phyloP scores from a whole-genome alignment of 2,888 invertebrate species.

The Oscheius sp. region DNA sequence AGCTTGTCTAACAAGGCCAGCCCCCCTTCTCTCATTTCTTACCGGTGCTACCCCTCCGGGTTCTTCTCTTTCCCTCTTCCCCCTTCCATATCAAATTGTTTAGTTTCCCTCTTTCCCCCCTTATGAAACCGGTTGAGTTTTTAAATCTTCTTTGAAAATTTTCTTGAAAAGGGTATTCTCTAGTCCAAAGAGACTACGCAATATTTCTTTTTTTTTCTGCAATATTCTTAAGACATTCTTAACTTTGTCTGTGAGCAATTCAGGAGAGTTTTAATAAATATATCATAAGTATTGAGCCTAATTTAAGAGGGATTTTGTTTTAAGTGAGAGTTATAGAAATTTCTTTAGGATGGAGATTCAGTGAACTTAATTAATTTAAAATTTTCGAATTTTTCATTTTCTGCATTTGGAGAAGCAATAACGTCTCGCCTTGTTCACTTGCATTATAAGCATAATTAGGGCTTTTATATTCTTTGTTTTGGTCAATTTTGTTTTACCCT shows the following conservation, averaged over 20 bases:
- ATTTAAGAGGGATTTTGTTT: too few species aligned
- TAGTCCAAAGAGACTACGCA: too few species aligned
- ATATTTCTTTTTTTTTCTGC: too few species aligned
- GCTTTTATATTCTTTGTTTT: too few species aligned
- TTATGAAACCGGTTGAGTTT: background rate
- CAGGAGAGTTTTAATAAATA: too few species aligned
- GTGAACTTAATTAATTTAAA: background rate
- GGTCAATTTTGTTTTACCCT: too few species aligned
- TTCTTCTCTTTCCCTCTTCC: background rate
- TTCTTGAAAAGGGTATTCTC: background rate
- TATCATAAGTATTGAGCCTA: too few species aligned
- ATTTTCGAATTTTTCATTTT: background rate
- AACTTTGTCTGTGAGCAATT: too few species aligned
- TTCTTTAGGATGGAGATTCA: background rate
- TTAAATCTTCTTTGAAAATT: background rate
- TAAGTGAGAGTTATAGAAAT: background rate
- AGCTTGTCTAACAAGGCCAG: background rate
- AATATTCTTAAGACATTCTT: too few species aligned
- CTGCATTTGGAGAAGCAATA: background rate
- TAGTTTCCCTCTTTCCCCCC: background rate
- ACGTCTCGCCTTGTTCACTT: background rate
- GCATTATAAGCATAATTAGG: background rate
- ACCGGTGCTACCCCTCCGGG: background rate
- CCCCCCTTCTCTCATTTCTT: background rate
- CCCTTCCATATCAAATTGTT: background rate